Base-by-base conservation (phyloP, 2,113 vertebrate species). In the Camarhynchus parvulus region DNA sequence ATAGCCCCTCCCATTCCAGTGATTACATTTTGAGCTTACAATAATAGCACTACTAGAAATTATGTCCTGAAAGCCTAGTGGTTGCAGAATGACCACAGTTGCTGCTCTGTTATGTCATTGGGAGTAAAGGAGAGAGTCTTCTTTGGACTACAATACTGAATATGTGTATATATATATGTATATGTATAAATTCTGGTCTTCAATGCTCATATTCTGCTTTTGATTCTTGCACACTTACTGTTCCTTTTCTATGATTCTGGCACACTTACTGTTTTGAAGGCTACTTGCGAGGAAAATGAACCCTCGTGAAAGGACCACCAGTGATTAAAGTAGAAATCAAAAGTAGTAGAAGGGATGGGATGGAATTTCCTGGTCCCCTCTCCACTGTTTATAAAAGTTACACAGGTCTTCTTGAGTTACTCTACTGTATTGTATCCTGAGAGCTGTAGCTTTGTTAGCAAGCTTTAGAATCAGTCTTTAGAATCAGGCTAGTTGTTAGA, bases 11-110 rank as follows among this genome's bases (percentile, higher is more conserved):
- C 42, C 17, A 63, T 75, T 94, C 46, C 55, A 46, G 50, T 94
- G 37, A 77, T 84, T 90, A 58, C 22, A 33, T 92, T 89, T 93
- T 72, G 66, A 94, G 27, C n/a, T 95, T 74, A 20, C 78, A 92
- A 41, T 79, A 94, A 56, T 73, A 92, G 49, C 67, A 52, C 16
- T 78, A 22, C 18, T 84, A 68, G 59, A 95, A 94, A 61, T 91
- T 11, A 69, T 30, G 33, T 79, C 41, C 39, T 44, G 31, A 52
- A 92, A 91, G 42, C n/a, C 7, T 21, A 83, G 87, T 87, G 72
- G 62, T 20, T 92, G 61, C 73, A 94, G 69, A 64, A 37, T 86
- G 70, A 58, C 52, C 50, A 83, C 76, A 61, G 52, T 21, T 91
- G 19, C 42, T 89, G 49, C 42, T 81, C 46, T 81, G 22, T 88